Conservation (phyloP, 2,797 vertebrate genomes). For the Amblyopsis hoosieri region DNA sequence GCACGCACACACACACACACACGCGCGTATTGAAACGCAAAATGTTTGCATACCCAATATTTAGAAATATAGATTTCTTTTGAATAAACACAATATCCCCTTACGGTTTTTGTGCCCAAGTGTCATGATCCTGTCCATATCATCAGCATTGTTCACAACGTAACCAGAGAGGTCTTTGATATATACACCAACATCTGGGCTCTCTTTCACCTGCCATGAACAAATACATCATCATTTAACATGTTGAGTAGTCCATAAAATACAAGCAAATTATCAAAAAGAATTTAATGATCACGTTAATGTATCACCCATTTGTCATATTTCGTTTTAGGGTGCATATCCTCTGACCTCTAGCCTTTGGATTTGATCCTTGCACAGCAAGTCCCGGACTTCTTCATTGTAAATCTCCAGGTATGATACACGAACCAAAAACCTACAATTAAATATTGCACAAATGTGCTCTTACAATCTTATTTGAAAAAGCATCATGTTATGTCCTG, state of each 20-base stretch:
- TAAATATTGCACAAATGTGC: too few species aligned
- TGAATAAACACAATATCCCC: constrained; percentile 36
- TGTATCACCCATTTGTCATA: too few species aligned
- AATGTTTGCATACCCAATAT: not conserved
- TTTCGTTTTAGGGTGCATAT: constrained; percentile 1
- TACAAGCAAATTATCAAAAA: too few species aligned
- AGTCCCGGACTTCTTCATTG: constrained; percentile 96
- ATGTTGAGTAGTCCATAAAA: not conserved
- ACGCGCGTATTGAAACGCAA: not conserved
- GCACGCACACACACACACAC: too few species aligned
- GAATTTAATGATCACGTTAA: too few species aligned
- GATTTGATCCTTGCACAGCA: constrained; percentile 95
- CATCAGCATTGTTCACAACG: constrained; percentile 97
- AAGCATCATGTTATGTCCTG: not conserved
- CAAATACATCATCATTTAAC: not conserved
- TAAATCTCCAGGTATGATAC: constrained; percentile 99
- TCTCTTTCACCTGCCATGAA: constrained; percentile 91
- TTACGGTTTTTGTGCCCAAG: constrained; percentile 98
- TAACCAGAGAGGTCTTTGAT: constrained; percentile 98
- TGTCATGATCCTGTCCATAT: constrained; percentile 99
- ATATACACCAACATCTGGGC: constrained; percentile 97
- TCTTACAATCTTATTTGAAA: too few species aligned
- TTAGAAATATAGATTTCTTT: not conserved
- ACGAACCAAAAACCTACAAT: constrained; percentile 91
- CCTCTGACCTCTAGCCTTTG: constrained; percentile 92